A percentile compares a stretch with the other conserved stretches of the same genome.
phyloP scores from a whole-genome alignment of 2,113 vertebrate genomes.

The Calidris pugnax region DNA sequence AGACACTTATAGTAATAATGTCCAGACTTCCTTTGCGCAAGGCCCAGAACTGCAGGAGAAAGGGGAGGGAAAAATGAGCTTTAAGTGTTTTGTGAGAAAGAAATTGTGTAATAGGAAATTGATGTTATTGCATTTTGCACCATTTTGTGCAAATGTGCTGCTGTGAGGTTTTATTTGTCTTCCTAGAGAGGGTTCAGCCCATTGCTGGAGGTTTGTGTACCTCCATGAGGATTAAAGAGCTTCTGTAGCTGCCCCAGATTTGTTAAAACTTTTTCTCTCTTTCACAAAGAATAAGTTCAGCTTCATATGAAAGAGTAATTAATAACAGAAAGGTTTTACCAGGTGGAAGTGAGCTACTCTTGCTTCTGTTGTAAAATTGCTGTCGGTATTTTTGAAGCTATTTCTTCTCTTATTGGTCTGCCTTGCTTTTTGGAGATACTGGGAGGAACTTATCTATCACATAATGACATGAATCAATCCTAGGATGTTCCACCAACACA shows the following conservation, averaged over 20 bases:
- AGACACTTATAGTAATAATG: background rate
- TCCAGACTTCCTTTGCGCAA: slow-evolving; percentile 34
- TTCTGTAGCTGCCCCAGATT: background rate
- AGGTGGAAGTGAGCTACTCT: background rate
- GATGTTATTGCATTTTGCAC: background rate
- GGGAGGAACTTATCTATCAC: background rate
- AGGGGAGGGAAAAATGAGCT: background rate
- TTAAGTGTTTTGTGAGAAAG: background rate
- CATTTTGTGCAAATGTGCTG: background rate
- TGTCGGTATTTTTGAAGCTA: background rate
- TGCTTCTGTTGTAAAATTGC: background rate
- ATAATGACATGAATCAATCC: background rate
- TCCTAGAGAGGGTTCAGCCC: background rate
- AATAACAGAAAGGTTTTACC: background rate
- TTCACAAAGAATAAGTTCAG: background rate
- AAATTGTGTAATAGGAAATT: slow-evolving; percentile 19
- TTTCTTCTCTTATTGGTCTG: background rate
- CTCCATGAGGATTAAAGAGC: background rate
- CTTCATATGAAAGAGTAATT: background rate
- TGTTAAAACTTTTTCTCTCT: background rate
- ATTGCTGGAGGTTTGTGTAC: background rate
- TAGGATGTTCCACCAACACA: background rate
- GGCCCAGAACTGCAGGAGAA: background rate
- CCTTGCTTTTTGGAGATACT: background rate
- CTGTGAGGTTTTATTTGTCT: background rate